Base-by-base conservation (phyloP, 2,113 vertebrate species). In the Apteryx owenii region DNA sequence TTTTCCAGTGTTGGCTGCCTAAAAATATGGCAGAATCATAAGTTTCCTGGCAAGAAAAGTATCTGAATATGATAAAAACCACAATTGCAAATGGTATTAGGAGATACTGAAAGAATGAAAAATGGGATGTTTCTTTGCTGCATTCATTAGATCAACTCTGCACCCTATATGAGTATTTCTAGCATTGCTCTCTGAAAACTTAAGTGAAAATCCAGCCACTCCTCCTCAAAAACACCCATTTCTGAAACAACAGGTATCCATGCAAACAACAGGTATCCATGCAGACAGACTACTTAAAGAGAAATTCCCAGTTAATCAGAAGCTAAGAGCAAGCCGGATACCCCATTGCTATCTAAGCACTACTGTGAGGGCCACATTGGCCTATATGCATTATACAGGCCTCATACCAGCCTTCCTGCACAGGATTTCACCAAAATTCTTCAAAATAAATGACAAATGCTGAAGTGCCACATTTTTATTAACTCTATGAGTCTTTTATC, bases 21-120 rank as follows among this genome's bases (percentile, higher is more conserved):
- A 40, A 40, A 82, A 89, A 62, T 81, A 92, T 61, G 79, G 94
- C 64, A 95, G 75, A 94, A 94, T 89, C 6, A 0, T 62, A 95
- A 95, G 87, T 91, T 95, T 95, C 94, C 93, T 95, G 94, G 95
- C 94, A 97, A 78, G 71, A 91, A 81, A 91, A 75, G 25, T 38
- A 83, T 70, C 54, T 70, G 29, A 91, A 73, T 38, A 95, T 62
- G 76, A 95, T 90, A 91, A 95, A 75, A 97, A 93, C 29, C 84
- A 88, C 71, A 91, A 79, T 56, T 78, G 71, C 50, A 95, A 95
- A 85, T n/a, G 40, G 21, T 54, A 80, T 62, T 81, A 88, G 68
- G 79, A 96, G 87, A 94, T 93, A 96, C 8, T 40, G 53, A 92
- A 96, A 95, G 85, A 80, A 93, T 38, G 31, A 93, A 89, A 87